Conservation (phyloP, 2,113 vertebrate species). For the Hepsetus odoe region DNA sequence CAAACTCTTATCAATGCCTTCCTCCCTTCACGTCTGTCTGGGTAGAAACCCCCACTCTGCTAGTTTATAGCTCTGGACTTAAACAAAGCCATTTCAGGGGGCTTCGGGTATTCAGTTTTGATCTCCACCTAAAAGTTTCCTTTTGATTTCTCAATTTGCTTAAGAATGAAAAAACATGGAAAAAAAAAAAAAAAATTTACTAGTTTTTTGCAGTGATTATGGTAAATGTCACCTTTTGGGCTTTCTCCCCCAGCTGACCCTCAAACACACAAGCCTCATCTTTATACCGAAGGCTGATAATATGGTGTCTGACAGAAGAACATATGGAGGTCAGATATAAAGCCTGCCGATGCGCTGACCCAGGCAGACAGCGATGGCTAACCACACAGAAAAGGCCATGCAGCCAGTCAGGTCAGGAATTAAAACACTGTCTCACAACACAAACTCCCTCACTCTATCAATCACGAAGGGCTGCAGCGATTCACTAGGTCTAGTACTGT, state of each 20-base stretch:
- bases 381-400: neutral
- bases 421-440: neutral
- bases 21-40: neutral
- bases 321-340: conserved; percentile 2
- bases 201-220: neutral
- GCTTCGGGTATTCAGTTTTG: too few relatives aligned
- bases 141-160: too few relatives aligned
- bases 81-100: too few relatives aligned
- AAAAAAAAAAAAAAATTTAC: too few relatives aligned
- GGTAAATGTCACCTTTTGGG: neutral
- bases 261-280: neutral
- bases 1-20: neutral
- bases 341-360: conserved; percentile 1
- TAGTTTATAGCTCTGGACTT: neutral
- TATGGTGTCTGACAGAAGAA: neutral
- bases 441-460: neutral
- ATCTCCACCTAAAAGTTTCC: too few relatives aligned
- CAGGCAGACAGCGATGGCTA: conserved; percentile 9
- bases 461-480: neutral
- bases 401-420: neutral
- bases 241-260: neutral
- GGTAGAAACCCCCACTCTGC: neutral
- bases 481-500: neutral
- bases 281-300: conserved; percentile 9
- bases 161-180: too few relatives aligned